Percentiles rank a stretch among this genome's conserved stretches.
These are phyloP conservation scores for Crambe crambe DNA, from an alignment of 37 sponge, comb jelly and placozoan genomes.

Conservation along the genomic window DNA sequence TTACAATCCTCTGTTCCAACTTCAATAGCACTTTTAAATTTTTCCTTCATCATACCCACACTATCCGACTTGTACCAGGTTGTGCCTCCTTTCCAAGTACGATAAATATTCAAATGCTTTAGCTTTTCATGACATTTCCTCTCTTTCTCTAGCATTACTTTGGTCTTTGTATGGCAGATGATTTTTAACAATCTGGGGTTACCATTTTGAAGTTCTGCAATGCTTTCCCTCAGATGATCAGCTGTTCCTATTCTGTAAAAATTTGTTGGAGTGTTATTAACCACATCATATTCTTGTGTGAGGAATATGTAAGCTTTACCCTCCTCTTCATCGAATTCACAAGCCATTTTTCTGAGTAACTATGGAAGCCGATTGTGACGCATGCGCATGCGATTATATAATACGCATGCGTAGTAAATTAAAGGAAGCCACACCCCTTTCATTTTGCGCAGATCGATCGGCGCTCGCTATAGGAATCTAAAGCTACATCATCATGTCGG, in stretches of 20 bases:
- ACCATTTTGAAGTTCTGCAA: background rate
- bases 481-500: slow-evolving; percentile 3
- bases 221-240: background rate
- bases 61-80: background rate
- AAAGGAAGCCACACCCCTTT: too few species aligned
- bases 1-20: too few species aligned
- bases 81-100: background rate
- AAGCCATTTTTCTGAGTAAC: too few species aligned
- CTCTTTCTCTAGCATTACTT: background rate
- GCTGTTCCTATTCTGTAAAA: background rate
- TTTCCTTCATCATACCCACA: background rate
- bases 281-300: too few species aligned
- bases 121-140: background rate
- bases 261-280: background rate
- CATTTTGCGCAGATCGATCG: too few species aligned
- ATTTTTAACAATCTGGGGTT: background rate
- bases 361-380: too few species aligned
- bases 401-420: too few species aligned
- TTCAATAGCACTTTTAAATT: too few species aligned
- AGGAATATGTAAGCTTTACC: too few species aligned
- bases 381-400: too few species aligned
- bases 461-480: too few species aligned
- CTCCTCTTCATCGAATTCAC: too few species aligned
- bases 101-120: background rate
- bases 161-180: background rate